These are phyloP conservation scores for Thaumetopoea pityocampa DNA, from an alignment of 1,140 invertebrate species.

Conservation along the genomic window DNA sequence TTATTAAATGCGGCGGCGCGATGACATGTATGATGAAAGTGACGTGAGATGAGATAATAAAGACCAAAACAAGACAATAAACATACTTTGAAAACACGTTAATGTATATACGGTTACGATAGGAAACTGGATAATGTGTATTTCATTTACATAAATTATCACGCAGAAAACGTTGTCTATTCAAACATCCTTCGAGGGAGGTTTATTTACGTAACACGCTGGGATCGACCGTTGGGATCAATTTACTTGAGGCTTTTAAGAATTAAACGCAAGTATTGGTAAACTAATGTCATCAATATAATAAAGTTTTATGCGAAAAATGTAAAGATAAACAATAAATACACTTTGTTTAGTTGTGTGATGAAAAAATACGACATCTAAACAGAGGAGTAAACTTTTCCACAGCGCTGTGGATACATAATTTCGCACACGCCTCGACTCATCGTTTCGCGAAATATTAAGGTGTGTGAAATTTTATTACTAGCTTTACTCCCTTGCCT, in stretches of 20 bases:
- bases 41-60: conserved; percentile 52
- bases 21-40: conserved; percentile 28
- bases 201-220: conserved; percentile 52
- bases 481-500: conserved; percentile 53
- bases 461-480: conserved; percentile 73
- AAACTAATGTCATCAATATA: no score
- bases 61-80: conserved; percentile 60
- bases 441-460: conserved; percentile 69
- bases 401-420: conserved; percentile 47
- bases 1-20: conserved; percentile 32
- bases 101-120: conserved; percentile 38
- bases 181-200: conserved; percentile 30
- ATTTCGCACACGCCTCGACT: conserved; percentile 68
- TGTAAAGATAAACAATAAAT: conserved; percentile 4
- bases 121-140: conserved; percentile 63
- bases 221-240: conserved; percentile 43
- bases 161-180: conserved; percentile 44
- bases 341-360: conserved; percentile 16
- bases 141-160: conserved; percentile 73
- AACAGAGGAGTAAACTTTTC: conserved; percentile 51
- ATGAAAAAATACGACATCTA: conserved; percentile 22
- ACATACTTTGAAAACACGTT: conserved; percentile 53
- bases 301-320: conserved; percentile 4
- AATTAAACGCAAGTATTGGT: conserved; percentile 17
- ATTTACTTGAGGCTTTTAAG: conserved; percentile 41